Evolutionary conservation across 2,797 vertebrate species (phyloP), one percentile per base, ranked within the genome.

Genomic region (Cyprinodon diabolis): DNA sequence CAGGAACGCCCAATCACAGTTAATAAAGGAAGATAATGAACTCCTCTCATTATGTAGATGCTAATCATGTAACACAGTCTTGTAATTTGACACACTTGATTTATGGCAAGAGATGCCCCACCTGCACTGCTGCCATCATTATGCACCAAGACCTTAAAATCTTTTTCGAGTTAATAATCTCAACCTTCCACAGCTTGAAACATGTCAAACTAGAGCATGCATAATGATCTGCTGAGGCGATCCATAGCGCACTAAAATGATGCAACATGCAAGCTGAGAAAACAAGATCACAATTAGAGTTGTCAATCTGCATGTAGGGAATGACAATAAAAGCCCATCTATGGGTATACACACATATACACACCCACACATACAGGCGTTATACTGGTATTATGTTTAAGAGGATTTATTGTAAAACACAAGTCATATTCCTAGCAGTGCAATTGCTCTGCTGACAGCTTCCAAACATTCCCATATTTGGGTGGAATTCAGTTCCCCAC

Each of bases 61-160:
- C 77, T 91, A 91, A 92, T 92, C 92, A 89, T 87, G 84, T 84
- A 89, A 91, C 90, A 90, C 88, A 90, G 86, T 90, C 87, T 91
- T 86, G 87, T 91, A 90, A 93, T 93, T 92, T 85, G 88, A 91
- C 89, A 91, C 87, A 90, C 83, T 92, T 93, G 87, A 92, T 92
- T 90, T 92, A 83, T 82, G 66, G 71, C 77, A 74, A 68, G 83
- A 57, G 76, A 72, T 19, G 66, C 76, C 69, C 57, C 76, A 56
- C 19, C 60, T 52, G 43, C 23, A 51, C n/a, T 68, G 1, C 52
- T 19, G 1, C 40, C 14, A 81, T 71, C 66, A 21, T 60, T 65
- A 75, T 76, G 69, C 72, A 30, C 77, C 69, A 69, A 70, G 58
- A 76, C 77, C 74, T 45, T 15, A n/a, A 55, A 66, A 74, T 79